Conservation (phyloP, 2,113 vertebrate species). For the Calyptomena viridis region DNA sequence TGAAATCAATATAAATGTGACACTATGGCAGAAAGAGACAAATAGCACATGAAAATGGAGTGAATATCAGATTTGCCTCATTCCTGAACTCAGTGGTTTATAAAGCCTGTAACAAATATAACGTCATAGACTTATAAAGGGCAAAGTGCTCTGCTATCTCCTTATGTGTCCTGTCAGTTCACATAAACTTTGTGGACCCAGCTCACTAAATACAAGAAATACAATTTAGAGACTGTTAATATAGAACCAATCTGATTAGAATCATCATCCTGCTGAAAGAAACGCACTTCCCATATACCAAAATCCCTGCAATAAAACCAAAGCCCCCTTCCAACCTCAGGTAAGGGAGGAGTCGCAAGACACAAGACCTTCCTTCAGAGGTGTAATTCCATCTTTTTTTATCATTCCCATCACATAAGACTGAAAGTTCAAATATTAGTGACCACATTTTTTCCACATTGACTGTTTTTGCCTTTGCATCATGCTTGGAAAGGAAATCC, state of each 20-base stretch:
- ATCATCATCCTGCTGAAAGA: background rate
- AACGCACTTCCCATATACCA: background rate
- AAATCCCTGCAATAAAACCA: background rate
- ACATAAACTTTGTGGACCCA: background rate
- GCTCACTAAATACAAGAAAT: background rate
- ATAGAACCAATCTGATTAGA: background rate
- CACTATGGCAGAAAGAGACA: background rate
- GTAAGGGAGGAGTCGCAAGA: background rate
- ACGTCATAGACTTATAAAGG: background rate
- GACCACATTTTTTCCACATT: background rate
- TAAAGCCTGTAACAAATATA: background rate
- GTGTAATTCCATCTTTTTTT: no score
- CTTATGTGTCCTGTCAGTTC: fast-evolving
- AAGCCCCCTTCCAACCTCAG: background rate
- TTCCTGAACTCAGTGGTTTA: background rate
- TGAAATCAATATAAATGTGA: background rate
- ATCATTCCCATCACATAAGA: background rate
- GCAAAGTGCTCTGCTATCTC: background rate
- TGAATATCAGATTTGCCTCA: background rate
- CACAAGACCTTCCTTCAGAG: background rate
- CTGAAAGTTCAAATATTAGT: background rate
- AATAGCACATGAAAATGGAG: background rate
- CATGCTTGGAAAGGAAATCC: background rate
- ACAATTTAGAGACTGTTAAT: background rate
- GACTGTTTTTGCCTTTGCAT: background rate